phyloP scores from a whole-genome alignment of 2,797 vertebrate species.

The Oryzias dopingdopingensis region DNA sequence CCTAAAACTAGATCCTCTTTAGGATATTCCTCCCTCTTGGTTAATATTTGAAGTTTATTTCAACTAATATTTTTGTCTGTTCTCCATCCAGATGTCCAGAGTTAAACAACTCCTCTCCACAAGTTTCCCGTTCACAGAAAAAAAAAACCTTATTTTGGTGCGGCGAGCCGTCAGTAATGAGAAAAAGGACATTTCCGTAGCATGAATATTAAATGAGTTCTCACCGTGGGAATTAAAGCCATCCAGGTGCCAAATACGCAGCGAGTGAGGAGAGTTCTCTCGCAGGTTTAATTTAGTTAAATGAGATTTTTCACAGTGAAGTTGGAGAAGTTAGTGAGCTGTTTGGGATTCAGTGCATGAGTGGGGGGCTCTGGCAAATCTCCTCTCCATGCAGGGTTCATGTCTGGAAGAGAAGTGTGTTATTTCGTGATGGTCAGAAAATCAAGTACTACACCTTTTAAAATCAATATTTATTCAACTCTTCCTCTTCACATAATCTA shows the following conservation, averaged over 20 bases:
- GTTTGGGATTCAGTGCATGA: background rate
- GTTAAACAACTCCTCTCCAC: too few relatives aligned
- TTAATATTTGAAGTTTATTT: too few relatives aligned
- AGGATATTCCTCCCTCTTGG: too few relatives aligned
- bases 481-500: conserved; percentile 20
- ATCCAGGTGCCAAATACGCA: conserved; percentile 17
- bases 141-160: background rate
- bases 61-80: too few relatives aligned
- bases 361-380: background rate
- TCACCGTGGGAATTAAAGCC: conserved; percentile 25
- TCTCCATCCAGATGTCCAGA: too few relatives aligned
- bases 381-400: background rate
- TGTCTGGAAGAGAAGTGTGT: background rate
- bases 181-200: conserved; percentile 6
- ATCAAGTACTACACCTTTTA: conserved; percentile 5
- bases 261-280: conserved; percentile 9
- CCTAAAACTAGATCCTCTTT: too few relatives aligned
- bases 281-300: conserved; percentile 41
- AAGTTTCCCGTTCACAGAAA: background rate
- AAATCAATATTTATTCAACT: conserved; percentile 51
- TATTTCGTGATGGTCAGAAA: background rate
- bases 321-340: conserved; percentile 4
- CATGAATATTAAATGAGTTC: conserved; percentile 10
- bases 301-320: conserved; percentile 36
- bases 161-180: background rate